Base-by-base conservation (phyloP, 2,888 invertebrate species). In the Operophtera brumata region DNA sequence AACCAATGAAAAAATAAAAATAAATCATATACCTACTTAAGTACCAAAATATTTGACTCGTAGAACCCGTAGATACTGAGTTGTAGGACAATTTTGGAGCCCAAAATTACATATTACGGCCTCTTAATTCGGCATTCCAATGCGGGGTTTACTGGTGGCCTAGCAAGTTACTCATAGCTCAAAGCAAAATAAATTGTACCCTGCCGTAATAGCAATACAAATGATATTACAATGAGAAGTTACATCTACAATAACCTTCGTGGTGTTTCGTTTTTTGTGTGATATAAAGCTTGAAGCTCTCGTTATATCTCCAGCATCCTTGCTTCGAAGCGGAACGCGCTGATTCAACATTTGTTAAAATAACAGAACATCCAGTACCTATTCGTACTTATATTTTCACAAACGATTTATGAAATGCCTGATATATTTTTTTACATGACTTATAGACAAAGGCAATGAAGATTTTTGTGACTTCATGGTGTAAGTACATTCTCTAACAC, bases 81-180 rank as follows among this genome's bases (percentile, higher is more conserved):
- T n/a, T n/a, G n/a, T n/a, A n/a, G n/a, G n/a, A n/a, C n/a, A n/a
- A n/a, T n/a, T n/a, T n/a, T n/a, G n/a, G n/a, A n/a, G n/a, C n/a
- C n/a, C n/a, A n/a, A n/a, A n/a, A n/a, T n/a, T n/a, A n/a, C n/a
- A n/a, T n/a, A n/a, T n/a, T n/a, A n/a, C n/a, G n/a, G n/a, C n/a
- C n/a, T n/a, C n/a, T n/a, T n/a, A n/a, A n/a, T n/a, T n/a, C n/a
- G 36, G 43, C 39, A 44, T 50, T 56, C 46, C 47, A 47, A 56
- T 40, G 12, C 32, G 20, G 20, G 4, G 20, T 20, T 20, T 20
- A 20, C 2, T 20, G 20, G 20, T 20, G 20, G 4, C 20, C 2
- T 20, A 20, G 20, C 2, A 20, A 20, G 20, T 4, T 20, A 4
- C 20, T 20, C 20, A 3, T 20, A 4, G 20, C 4, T 20, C 2